These are phyloP conservation scores for Pygmarrhopalites habei DNA, from an alignment of 1,140 invertebrate genomes.

Conservation along the genomic window DNA sequence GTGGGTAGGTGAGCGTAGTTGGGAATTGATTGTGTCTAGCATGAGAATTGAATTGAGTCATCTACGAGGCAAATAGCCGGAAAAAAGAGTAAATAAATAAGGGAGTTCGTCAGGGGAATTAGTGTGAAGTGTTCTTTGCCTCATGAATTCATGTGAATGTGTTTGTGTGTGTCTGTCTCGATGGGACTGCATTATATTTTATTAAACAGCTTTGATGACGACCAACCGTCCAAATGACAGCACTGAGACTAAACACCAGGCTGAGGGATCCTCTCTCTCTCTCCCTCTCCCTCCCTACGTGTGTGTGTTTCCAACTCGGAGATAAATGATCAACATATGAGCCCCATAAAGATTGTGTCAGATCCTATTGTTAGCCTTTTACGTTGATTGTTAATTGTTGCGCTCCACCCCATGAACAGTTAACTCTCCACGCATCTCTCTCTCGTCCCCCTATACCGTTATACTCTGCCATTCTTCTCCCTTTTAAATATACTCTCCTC, in stretches of 20 bases:
- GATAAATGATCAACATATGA: neutral
- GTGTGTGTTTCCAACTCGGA: neutral
- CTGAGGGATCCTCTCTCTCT: neutral
- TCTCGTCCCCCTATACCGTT: too few relatives aligned
- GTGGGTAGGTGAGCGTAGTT: too few relatives aligned
- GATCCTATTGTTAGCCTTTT: neutral
- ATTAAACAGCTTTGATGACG: constrained; percentile 16
- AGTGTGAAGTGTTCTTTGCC: neutral
- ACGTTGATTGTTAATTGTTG: too few relatives aligned
- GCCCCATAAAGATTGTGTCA: constrained; percentile 4
- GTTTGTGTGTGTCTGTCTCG: neutral
- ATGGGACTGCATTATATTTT: constrained; percentile 9
- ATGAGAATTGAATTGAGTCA: constrained; percentile 14
- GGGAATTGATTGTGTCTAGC: too few relatives aligned
- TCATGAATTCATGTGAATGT: constrained; percentile 5
- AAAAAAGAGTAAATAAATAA: constrained; percentile 14
- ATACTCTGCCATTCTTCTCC: too few relatives aligned
- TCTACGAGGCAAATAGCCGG: neutral
- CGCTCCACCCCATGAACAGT: too few relatives aligned
- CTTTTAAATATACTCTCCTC: too few relatives aligned
- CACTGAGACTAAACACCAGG: constrained; percentile 6
- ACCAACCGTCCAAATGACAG: constrained; percentile 13
- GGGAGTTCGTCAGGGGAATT: constrained; percentile 10
- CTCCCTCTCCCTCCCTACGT: neutral
- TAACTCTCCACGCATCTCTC: too few relatives aligned